These are phyloP conservation scores for Neuroscelio doddi DNA, from an alignment of 2,888 invertebrate species.

Conservation along the genomic window DNA sequence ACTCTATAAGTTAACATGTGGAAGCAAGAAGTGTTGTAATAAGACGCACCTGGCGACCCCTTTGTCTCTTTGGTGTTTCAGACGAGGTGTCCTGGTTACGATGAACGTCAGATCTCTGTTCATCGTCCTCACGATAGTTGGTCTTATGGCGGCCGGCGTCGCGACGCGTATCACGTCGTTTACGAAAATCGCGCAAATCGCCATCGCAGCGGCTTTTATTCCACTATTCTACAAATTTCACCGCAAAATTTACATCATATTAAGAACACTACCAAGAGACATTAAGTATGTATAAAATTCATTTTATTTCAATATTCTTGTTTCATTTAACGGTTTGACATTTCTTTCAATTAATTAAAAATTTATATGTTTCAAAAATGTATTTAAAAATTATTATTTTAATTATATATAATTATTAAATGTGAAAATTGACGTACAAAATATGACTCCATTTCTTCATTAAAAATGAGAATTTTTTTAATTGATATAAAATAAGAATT, in stretches of 20 bases:
- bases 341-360: too few relatives aligned
- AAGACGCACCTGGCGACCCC: conserved; percentile 42
- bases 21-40: conserved; percentile 20
- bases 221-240: conserved; percentile 63
- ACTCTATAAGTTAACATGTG: conserved; percentile 25
- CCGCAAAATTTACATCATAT: conserved; percentile 63
- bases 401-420: too few relatives aligned
- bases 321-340: too few relatives aligned
- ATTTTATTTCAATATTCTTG: conserved; percentile 1
- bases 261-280: conserved; percentile 65
- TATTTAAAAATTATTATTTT: too few relatives aligned
- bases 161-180: conserved; percentile 59
- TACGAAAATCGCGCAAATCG: conserved; percentile 59
- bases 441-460: too few relatives aligned
- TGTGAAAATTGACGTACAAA: too few relatives aligned
- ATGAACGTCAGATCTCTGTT: conserved; percentile 66
- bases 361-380: too few relatives aligned
- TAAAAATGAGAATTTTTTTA: too few relatives aligned
- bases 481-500: too few relatives aligned
- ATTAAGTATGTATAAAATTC: conserved; percentile 59
- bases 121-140: conserved; percentile 60
- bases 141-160: conserved; percentile 62
- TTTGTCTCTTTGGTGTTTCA: conserved; percentile 40
- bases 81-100: conserved; percentile 49
- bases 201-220: conserved; percentile 57